Conservation (phyloP, 2,113 vertebrate species). For the Nesogale talazaci region DNA sequence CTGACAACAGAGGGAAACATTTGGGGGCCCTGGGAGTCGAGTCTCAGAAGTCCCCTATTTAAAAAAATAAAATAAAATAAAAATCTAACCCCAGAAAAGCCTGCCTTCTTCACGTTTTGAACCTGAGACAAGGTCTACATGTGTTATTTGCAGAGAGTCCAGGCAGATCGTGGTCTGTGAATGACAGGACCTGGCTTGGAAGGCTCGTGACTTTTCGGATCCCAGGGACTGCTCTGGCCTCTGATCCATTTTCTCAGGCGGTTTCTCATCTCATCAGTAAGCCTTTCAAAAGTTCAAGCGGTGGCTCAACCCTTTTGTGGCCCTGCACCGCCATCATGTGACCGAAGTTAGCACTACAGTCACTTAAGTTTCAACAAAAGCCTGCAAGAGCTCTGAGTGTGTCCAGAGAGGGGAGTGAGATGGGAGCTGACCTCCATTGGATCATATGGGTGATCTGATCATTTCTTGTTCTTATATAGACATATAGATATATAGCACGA, state of each 20-base stretch:
- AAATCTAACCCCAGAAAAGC: not conserved
- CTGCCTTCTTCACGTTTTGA: not conserved
- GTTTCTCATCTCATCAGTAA: not conserved
- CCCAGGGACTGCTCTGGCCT: not conserved
- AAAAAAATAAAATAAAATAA: not conserved
- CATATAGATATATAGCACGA: not conserved
- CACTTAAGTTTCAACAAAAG: not conserved
- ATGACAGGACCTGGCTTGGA: no score
- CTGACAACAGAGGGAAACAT: not conserved
- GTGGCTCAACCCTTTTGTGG: conserved; percentile 56
- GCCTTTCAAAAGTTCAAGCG: not conserved
- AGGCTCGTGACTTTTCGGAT: not conserved
- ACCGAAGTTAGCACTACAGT: not conserved
- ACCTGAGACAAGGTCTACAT: not conserved
- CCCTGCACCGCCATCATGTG: conserved; percentile 87
- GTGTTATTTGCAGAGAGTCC: not conserved
- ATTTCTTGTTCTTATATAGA: not conserved
- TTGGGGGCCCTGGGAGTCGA: no score
- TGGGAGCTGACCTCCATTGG: no score
- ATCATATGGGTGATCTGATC: rapidly evolving
- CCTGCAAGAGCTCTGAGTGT: rapidly evolving
- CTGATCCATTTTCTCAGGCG: not conserved
- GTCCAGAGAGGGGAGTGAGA: not conserved
- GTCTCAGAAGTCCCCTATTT: no score
- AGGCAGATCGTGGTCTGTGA: not conserved